Conservation (phyloP, 2,797 vertebrate species). For the Molossus alvarezi region DNA sequence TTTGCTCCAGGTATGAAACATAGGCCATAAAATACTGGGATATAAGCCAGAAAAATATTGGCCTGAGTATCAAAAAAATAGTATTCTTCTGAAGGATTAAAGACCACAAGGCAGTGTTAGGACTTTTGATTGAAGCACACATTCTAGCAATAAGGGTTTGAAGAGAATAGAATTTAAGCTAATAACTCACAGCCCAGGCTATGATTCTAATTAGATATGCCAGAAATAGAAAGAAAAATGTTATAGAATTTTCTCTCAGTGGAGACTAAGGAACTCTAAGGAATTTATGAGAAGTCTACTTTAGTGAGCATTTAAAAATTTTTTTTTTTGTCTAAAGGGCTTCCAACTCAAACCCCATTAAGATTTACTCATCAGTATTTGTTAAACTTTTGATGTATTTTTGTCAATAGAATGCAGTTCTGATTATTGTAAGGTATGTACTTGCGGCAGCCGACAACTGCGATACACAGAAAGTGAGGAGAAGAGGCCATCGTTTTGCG, state of each 20-base stretch:
- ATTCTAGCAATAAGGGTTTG: conserved; percentile 37
- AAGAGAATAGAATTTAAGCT: conserved; percentile 56
- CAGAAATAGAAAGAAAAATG: conserved; percentile 58
- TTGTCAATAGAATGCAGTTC: conserved; percentile 75
- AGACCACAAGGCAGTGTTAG: conserved; percentile 11
- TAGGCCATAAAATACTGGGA: conserved; percentile 42
- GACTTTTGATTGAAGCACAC: conserved; percentile 53
- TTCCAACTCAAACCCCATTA: conserved; percentile 60
- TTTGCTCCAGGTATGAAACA: conserved; percentile 39
- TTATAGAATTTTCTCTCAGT: conserved; percentile 63
- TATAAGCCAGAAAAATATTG: conserved; percentile 69
- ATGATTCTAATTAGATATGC: conserved; percentile 59
- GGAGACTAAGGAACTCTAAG: conserved; percentile 66
- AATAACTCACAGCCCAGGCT: conserved; percentile 61
- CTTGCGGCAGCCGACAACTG: conserved; percentile 51
- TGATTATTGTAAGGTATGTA: conserved; percentile 73
- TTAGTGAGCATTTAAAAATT: not conserved
- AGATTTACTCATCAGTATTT: conserved; percentile 74
- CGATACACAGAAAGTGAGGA: conserved; percentile 58
- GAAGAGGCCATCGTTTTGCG: conserved; percentile 68
- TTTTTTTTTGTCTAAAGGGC: conserved; percentile 35
- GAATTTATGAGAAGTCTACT: conserved; percentile 70
- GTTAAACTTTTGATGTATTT: conserved; percentile 78
- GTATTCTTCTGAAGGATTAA: conserved; percentile 70
- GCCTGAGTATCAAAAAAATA: conserved; percentile 35